Conservation (phyloP, 2,113 vertebrate species). For the Caloenas nicobarica region DNA sequence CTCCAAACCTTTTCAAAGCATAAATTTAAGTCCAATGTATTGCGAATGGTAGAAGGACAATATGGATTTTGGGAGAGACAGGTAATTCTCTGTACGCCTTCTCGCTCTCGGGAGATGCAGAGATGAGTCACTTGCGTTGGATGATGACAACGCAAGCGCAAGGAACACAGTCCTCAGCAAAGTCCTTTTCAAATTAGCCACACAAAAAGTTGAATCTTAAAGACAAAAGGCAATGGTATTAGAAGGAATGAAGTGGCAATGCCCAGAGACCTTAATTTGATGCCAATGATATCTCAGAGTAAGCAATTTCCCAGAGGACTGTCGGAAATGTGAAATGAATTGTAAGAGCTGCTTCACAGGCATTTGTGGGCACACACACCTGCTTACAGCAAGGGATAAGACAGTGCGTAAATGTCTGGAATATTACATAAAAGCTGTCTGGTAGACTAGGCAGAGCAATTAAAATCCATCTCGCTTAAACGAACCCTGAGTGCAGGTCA, state of each 20-base stretch:
- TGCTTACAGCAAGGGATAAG: constrained; percentile 67
- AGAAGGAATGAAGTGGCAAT: constrained; percentile 35
- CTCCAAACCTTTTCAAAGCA: neutral
- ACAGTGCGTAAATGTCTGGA: constrained; percentile 78
- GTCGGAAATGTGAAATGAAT: constrained; percentile 65
- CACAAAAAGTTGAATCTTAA: constrained; percentile 1
- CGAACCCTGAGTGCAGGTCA: constrained; percentile 77
- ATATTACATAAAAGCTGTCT: constrained; percentile 82
- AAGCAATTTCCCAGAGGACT: constrained; percentile 65
- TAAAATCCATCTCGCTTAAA: constrained; percentile 80
- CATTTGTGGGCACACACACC: constrained; percentile 64
- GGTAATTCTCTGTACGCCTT: neutral
- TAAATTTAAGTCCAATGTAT: neutral
- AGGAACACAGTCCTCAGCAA: neutral
- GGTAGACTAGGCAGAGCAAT: constrained; percentile 76
- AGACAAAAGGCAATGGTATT: constrained; percentile 44
- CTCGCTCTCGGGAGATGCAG: fast-evolving
- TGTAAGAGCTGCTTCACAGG: constrained; percentile 56
- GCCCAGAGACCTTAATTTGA: constrained; percentile 55
- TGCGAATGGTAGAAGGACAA: neutral
- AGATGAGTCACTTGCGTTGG: neutral
- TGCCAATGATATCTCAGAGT: constrained; percentile 24
- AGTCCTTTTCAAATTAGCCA: constrained; percentile 43
- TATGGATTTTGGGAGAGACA: neutral
- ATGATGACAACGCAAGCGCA: neutral